phyloP scores from a whole-genome alignment of 2,888 invertebrate genomes.

The Mimas tiliae region DNA sequence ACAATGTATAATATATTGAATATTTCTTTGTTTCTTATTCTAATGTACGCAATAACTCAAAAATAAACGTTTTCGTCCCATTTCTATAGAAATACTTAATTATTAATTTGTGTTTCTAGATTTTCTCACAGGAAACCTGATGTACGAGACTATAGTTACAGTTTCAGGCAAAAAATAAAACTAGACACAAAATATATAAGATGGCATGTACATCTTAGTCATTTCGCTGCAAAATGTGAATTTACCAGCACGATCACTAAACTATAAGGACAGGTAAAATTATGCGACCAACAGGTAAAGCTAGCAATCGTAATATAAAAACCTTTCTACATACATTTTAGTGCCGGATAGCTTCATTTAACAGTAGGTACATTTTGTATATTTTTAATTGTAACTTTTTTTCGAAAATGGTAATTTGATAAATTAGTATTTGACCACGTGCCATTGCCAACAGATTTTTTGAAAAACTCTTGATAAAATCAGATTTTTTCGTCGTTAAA shows the following conservation, averaged over 20 bases:
- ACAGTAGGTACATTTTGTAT: too few species aligned
- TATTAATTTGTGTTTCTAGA: too few species aligned
- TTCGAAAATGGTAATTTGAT: too few species aligned
- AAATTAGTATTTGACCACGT: too few species aligned
- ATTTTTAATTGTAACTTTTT: too few species aligned
- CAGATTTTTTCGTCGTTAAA: too few species aligned
- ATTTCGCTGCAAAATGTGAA: not conserved
- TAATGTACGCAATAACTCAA: not conserved
- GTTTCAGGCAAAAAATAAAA: not conserved
- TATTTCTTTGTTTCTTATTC: not conserved
- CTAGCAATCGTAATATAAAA: not conserved
- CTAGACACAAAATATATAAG: not conserved
- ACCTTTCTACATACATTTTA: too few species aligned
- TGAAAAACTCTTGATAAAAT: too few species aligned
- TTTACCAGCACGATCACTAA: not conserved
- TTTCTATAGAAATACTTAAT: not conserved
- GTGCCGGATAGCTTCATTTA: too few species aligned
- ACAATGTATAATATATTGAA: not conserved
- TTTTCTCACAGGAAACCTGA: too few species aligned
- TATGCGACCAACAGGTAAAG: conserved; percentile 6
- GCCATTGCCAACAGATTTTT: too few species aligned
- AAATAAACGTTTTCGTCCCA: not conserved
- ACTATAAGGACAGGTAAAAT: not conserved
- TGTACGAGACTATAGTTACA: not conserved
- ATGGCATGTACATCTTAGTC: too few species aligned